phyloP scores from a whole-genome alignment of 2,888 invertebrate species.

The Macrosiphum euphorbiae region DNA sequence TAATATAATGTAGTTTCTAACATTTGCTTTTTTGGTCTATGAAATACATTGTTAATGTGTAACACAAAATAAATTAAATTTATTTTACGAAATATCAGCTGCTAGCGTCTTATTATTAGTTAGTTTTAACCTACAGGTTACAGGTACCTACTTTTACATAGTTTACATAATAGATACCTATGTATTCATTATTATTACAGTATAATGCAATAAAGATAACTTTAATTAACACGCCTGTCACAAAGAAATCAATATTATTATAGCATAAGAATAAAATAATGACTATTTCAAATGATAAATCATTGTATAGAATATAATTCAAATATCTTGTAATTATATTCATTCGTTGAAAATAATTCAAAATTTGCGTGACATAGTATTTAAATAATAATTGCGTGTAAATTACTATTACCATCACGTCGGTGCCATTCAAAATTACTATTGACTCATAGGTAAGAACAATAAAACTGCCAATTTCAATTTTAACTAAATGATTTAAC shows the following conservation, averaged over 20 bases:
- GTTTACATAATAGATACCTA: not conserved
- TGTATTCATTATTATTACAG: not conserved
- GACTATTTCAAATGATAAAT: not conserved
- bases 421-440: not conserved
- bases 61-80: not conserved
- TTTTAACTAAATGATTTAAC: not conserved
- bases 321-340: not conserved
- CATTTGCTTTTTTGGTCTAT: not conserved
- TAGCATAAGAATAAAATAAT: not conserved
- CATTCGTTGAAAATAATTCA: slow-evolving; percentile 1
- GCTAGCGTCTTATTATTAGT: not conserved
- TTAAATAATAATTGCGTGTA: slow-evolving; percentile 35
- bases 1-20: not conserved
- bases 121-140: not conserved
- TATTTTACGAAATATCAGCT: not conserved
- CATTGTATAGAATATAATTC: not conserved
- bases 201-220: not conserved
- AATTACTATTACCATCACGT: not conserved
- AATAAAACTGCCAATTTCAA: slow-evolving; percentile 6
- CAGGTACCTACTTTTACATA: not conserved
- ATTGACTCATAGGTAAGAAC: not conserved
- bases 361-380: not conserved
- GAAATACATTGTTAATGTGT: not conserved
- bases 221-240: not conserved
- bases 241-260: not conserved